These are phyloP conservation scores for Caenorhabditis imperialis DNA, from an alignment of 2,888 invertebrate genomes.

Conservation along the genomic window DNA sequence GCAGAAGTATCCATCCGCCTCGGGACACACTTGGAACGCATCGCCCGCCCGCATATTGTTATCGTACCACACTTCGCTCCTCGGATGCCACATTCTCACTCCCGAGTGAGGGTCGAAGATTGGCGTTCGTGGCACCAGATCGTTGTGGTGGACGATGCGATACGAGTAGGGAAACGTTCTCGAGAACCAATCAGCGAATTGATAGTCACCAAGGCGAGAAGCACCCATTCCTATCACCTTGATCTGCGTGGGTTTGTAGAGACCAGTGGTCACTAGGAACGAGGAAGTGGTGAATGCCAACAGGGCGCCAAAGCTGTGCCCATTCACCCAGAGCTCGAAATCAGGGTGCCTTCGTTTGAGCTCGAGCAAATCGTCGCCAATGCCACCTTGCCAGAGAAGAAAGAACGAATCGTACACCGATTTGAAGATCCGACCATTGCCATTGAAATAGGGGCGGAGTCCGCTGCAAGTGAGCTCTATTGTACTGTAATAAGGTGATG, in stretches of 20 bases:
- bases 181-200: slow-evolving; percentile 23
- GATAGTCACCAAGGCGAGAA: slow-evolving; percentile 16
- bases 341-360: slow-evolving; percentile 30
- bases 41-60: slow-evolving; percentile 33
- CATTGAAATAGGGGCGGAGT: slow-evolving; percentile 19
- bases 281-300: slow-evolving; percentile 25
- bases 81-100: slow-evolving; percentile 11
- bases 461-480: slow-evolving; percentile 15
- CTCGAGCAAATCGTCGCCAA: slow-evolving; percentile 19
- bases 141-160: slow-evolving; percentile 27
- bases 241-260: slow-evolving; percentile 30
- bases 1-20: slow-evolving; percentile 39
- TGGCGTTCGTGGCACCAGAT: slow-evolving; percentile 6
- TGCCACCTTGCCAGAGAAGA: slow-evolving; percentile 39
- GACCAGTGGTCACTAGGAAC: slow-evolving; percentile 20
- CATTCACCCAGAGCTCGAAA: slow-evolving; percentile 38
- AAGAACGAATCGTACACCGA: slow-evolving; percentile 32
- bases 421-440: slow-evolving; percentile 31
- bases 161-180: slow-evolving; percentile 27
- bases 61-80: slow-evolving; percentile 42
- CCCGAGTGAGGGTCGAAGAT: neutral
- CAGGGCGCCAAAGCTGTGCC: slow-evolving; percentile 29
- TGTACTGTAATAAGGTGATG: neutral
- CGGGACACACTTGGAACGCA: slow-evolving; percentile 25
- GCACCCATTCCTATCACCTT: slow-evolving; percentile 35